A percentile compares a stretch with the other conserved stretches of the same genome.
Evolutionary conservation across 30 jellyfish, hydroid and myxozoan species (phyloP).

Genomic region (Hydractinia echinata): DNA sequence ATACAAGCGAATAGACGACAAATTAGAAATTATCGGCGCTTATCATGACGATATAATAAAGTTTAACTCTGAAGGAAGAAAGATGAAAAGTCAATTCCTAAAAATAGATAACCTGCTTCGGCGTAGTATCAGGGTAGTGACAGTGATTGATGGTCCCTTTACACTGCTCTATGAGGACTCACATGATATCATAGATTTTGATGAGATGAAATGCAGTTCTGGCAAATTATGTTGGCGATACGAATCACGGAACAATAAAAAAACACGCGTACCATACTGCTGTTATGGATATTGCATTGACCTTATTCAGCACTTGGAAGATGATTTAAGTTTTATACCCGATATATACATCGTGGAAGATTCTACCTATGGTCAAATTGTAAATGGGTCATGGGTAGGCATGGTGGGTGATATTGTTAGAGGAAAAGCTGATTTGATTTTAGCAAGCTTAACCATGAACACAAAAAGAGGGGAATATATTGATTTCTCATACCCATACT

Average conservation of each 20-base stretch:
- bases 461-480: conserved; percentile 34
- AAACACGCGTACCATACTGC: conserved; percentile 38
- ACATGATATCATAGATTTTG: neutral
- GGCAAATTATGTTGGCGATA: conserved; percentile 6
- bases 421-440: conserved; percentile 60
- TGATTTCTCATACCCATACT: conserved; percentile 33
- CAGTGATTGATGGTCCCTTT: neutral
- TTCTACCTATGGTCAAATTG: conserved; percentile 49
- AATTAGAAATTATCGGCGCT: too few relatives aligned
- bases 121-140: neutral
- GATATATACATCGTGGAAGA: conserved; percentile 61
- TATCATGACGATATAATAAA: too few relatives aligned
- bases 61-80: too few relatives aligned
- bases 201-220: neutral
- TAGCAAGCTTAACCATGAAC: conserved; percentile 60
- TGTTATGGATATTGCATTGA: conserved; percentile 69
- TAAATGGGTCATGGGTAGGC: conserved; percentile 60
- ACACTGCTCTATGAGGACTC: neutral
- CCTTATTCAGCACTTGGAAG: conserved; percentile 23
- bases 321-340: conserved; percentile 29
- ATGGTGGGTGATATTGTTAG: conserved; percentile 55
- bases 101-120: too few relatives aligned
- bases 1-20: too few relatives aligned
- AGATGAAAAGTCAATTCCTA: too few relatives aligned
- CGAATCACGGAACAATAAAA: neutral